Conservation (phyloP, 2,113 vertebrate species). For the Perca schrenkii region DNA sequence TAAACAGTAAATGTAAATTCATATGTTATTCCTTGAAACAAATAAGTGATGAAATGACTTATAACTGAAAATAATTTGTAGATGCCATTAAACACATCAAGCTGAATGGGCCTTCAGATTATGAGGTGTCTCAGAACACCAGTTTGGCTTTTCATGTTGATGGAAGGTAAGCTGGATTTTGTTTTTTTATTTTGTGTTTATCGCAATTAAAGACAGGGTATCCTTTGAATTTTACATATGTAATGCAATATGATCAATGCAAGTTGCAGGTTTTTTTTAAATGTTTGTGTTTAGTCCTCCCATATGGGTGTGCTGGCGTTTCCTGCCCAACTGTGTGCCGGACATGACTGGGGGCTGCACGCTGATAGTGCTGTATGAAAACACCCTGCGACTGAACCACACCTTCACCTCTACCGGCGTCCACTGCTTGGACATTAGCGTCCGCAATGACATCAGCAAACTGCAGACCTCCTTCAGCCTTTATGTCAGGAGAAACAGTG, state of each 20-base stretch:
- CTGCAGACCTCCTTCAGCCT: conserved; percentile 87
- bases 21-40: neutral
- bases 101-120: conserved; percentile 83
- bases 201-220: neutral
- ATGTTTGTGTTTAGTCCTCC: conserved; percentile 83
- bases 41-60: neutral
- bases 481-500: conserved; percentile 85
- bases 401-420: conserved; percentile 84
- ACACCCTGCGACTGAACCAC: conserved; percentile 86
- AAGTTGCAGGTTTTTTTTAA: neutral
- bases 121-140: conserved; percentile 83
- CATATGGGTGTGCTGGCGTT: conserved; percentile 88
- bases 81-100: conserved; percentile 88
- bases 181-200: neutral
- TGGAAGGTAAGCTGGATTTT: conserved; percentile 86
- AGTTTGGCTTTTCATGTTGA: conserved; percentile 86
- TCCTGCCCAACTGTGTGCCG: conserved; percentile 85
- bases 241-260: neutral
- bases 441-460: conserved; percentile 85
- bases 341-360: conserved; percentile 83
- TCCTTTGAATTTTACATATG: neutral
- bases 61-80: conserved; percentile 60
- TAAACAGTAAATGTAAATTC: too few species aligned
- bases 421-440: conserved; percentile 89
- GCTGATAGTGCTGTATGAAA: conserved; percentile 81